phyloP scores from a whole-genome alignment of 2,113 vertebrate species.

The Zeus faber region DNA sequence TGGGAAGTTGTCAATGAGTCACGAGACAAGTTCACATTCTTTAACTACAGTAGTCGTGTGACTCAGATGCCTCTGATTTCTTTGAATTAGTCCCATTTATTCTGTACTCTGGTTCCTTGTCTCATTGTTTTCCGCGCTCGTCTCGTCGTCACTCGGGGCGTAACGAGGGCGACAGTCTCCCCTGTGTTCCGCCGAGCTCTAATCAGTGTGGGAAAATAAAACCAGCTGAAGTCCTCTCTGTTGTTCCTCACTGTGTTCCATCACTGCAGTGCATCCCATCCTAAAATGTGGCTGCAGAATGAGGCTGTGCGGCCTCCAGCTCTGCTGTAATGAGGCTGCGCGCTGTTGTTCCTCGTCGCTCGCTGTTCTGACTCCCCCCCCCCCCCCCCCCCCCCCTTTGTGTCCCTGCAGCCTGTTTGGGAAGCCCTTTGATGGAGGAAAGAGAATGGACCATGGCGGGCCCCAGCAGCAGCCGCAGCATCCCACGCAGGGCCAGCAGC shows the following conservation, averaged over 20 bases:
- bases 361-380: constrained; percentile 18
- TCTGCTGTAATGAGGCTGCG: neutral
- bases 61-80: too few relatives aligned
- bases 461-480: constrained; percentile 55
- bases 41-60: too few relatives aligned
- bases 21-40: too few relatives aligned
- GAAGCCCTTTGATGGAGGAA: constrained; percentile 77
- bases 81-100: neutral
- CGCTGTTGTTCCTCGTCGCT: neutral
- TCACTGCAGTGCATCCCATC: too few relatives aligned
- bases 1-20: too few relatives aligned
- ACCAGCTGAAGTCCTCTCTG: too few relatives aligned
- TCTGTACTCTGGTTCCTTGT: neutral
- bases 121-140: neutral
- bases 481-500: neutral
- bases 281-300: neutral
- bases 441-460: constrained; percentile 92
- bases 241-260: too few relatives aligned
- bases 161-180: neutral
- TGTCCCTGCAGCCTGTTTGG: constrained; percentile 75
- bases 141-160: neutral
- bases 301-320: neutral
- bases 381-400: neutral
- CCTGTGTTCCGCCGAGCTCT: neutral
- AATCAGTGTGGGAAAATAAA: neutral